phyloP scores from a whole-genome alignment of 1,140 invertebrate genomes.

The Trichomalopsis sarcophagae region DNA sequence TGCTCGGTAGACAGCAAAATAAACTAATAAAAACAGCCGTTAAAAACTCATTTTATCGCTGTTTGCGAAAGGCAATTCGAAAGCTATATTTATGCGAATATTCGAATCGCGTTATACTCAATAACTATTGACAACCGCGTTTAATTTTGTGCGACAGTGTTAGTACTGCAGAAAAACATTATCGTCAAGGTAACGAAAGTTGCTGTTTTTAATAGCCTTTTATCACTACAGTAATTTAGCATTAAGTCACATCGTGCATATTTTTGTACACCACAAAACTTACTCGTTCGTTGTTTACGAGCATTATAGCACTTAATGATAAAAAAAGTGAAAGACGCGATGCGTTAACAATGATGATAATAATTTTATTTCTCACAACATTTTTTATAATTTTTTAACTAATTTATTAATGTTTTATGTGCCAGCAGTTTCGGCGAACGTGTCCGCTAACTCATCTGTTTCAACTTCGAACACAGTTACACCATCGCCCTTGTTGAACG shows the following conservation, averaged over 20 bases:
- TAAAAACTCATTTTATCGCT: not conserved
- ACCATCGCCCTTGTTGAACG: constrained; percentile 79
- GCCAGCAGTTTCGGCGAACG: constrained; percentile 61
- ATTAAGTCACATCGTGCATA: not conserved
- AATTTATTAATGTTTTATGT: constrained; percentile 53
- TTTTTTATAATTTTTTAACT: constrained; percentile 31
- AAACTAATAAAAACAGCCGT: not conserved
- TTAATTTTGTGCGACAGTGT: not conserved
- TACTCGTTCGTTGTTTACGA: not conserved
- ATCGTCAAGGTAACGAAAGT: not conserved
- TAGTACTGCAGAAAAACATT: not conserved
- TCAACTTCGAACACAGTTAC: constrained; percentile 63
- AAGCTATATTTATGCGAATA: not conserved
- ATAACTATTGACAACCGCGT: not conserved
- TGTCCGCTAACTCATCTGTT: constrained; percentile 56
- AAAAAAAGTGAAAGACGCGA: not conserved
- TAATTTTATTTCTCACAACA: not conserved
- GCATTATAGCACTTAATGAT: not conserved
- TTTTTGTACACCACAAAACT: not conserved
- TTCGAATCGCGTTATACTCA: not conserved
- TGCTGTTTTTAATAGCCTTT: not conserved
- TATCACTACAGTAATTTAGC: not conserved
- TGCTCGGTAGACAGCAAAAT: not conserved
- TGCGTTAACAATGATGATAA: not conserved
- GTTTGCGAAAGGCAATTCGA: not conserved